Evolutionary conservation across 2,113 vertebrate species (phyloP).

Genomic region (Gambusia affinis): DNA sequence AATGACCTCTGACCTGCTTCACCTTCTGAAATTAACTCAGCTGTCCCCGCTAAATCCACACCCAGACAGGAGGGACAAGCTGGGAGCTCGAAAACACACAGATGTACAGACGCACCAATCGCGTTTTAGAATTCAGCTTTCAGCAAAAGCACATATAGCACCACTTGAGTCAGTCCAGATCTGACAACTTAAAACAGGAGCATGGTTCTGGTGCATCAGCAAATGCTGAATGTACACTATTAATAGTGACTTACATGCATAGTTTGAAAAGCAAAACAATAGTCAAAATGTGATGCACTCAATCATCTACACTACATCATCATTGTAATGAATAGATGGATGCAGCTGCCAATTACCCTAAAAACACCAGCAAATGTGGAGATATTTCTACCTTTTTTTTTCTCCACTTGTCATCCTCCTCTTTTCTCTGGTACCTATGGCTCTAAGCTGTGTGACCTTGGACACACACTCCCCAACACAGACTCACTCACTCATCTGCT

Average conservation of each 20-base stretch:
- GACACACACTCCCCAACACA: conserved; percentile 27
- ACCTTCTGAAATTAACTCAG: conserved; percentile 55
- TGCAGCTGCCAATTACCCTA: background rate
- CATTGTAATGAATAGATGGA: background rate
- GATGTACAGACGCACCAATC: background rate
- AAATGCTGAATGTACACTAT: no score
- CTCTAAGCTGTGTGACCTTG: conserved; percentile 63
- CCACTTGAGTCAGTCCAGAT: background rate
- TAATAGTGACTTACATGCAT: no score
- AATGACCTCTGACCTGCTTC: conserved; percentile 47
- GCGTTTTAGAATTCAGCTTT: conserved; percentile 1
- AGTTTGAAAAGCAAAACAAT: no score
- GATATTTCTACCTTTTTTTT: background rate
- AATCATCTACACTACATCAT: no score
- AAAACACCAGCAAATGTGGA: background rate
- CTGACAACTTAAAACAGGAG: no score
- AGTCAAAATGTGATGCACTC: no score
- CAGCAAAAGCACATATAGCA: background rate
- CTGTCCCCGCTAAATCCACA: conserved; percentile 59
- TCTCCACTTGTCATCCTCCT: background rate
- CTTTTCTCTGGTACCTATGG: conserved; percentile 41
- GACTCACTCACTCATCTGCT: conserved; percentile 54
- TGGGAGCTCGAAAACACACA: conserved; percentile 9
- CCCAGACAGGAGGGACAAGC: conserved; percentile 26
- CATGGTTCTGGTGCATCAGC: no score